A percentile compares a stretch with the other conserved stretches of the same genome.
These are phyloP conservation scores for Diplodus puntazzo DNA, from an alignment of 2,797 vertebrate genomes.

Conservation along the genomic window DNA sequence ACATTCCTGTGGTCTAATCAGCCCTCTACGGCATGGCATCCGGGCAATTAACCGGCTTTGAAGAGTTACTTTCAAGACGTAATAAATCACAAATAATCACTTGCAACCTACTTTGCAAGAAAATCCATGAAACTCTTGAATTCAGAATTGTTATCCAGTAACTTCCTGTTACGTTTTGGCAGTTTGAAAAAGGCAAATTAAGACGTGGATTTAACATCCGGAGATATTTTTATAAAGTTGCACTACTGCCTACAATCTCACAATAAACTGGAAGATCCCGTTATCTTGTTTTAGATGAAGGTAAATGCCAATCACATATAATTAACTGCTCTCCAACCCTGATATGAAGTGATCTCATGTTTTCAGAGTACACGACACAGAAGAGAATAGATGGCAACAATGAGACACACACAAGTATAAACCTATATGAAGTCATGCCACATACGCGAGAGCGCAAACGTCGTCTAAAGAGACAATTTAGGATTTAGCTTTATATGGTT, in stretches of 20 bases:
- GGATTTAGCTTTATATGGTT: slow-evolving; percentile 27
- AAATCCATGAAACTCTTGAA: slow-evolving; percentile 7
- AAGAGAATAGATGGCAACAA: slow-evolving; percentile 52
- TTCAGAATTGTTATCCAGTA: slow-evolving; percentile 28
- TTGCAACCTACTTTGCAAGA: slow-evolving; percentile 2
- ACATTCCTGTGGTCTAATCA: slow-evolving; percentile 50
- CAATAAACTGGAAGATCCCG: slow-evolving; percentile 29
- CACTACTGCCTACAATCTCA: slow-evolving; percentile 54
- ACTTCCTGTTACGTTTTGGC: slow-evolving; percentile 56
- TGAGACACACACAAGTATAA: slow-evolving; percentile 61
- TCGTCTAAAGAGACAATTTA: slow-evolving; percentile 40
- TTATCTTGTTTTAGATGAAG: slow-evolving; percentile 24
- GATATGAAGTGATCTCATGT: slow-evolving; percentile 51
- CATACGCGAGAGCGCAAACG: slow-evolving; percentile 43
- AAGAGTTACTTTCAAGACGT: slow-evolving; percentile 27
- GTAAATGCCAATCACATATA: slow-evolving; percentile 47
- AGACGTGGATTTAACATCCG: slow-evolving; percentile 34
- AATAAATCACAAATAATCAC: slow-evolving; percentile 31
- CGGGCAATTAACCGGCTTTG: slow-evolving; percentile 38
- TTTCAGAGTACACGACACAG: slow-evolving; percentile 49
- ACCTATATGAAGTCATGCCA: slow-evolving; percentile 73
- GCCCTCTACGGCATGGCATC: slow-evolving; percentile 46
- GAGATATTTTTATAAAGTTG: slow-evolving; percentile 39
- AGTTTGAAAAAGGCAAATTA: slow-evolving; percentile 55
- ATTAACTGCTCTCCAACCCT: slow-evolving; percentile 37